A percentile compares a stretch with the other conserved stretches of the same genome.
phyloP scores from a whole-genome alignment of 2,113 vertebrate species.

The Bolborhynchus lineola region DNA sequence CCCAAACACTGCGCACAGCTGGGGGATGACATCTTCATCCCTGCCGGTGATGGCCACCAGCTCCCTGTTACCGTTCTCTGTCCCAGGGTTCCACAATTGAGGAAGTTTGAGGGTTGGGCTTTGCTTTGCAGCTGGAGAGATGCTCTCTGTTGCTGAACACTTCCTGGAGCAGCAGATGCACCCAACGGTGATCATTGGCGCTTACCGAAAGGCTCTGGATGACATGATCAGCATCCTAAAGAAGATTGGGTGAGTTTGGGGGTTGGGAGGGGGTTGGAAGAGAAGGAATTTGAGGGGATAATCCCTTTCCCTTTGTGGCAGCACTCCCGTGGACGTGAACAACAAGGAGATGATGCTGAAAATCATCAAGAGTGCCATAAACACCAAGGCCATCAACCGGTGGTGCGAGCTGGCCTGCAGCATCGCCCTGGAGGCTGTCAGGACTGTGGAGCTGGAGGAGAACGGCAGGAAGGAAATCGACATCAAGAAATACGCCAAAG shows the following conservation, averaged over 20 bases:
- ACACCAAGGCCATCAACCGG: constrained; percentile 84
- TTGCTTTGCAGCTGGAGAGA: constrained; percentile 86
- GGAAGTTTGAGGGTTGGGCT: background rate
- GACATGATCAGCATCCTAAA: constrained; percentile 86
- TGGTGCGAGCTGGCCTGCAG: constrained; percentile 85
- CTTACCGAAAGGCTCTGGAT: constrained; percentile 89
- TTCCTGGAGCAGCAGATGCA: constrained; percentile 98
- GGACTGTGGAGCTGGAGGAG: constrained; percentile 89
- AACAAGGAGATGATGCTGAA: constrained; percentile 91
- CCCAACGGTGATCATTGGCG: constrained; percentile 90
- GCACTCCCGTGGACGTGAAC: constrained; percentile 85
- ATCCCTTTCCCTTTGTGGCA: constrained; percentile 15
- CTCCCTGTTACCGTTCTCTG: background rate
- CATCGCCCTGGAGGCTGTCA: constrained; percentile 89
- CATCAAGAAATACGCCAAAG: constrained; percentile 96
- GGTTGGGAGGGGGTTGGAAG: background rate
- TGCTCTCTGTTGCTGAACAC: constrained; percentile 92
- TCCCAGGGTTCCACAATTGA: rapidly evolving
- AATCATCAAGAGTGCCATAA: constrained; percentile 90
- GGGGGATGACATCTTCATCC: background rate
- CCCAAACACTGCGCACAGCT: background rate
- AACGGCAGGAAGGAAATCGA: constrained; percentile 93
- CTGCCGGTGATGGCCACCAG: background rate
- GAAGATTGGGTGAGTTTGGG: constrained; percentile 79
- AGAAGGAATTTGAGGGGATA: background rate